These are phyloP conservation scores for Lutjanus campechanus DNA, from an alignment of 2,797 vertebrate species.

Conservation along the genomic window DNA sequence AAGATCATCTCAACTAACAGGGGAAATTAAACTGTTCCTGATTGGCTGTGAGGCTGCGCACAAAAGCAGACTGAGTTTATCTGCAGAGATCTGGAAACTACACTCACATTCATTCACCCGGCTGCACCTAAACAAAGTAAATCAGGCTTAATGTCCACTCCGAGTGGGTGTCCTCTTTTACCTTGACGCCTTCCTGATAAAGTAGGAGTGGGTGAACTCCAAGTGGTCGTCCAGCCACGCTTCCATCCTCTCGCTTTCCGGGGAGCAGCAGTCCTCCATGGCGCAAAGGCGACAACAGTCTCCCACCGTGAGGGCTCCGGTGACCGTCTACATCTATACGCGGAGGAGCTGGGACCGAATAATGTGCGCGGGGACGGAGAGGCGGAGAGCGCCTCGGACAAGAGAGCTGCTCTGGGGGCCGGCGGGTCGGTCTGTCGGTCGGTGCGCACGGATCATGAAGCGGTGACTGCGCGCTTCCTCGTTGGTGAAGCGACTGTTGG, in stretches of 20 bases:
- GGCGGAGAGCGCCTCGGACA: background rate
- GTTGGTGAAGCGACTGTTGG: slow-evolving; percentile 57
- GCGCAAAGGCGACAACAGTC: slow-evolving; percentile 34
- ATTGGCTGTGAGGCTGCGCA: background rate
- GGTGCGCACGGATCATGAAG: slow-evolving; percentile 45
- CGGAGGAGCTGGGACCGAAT: background rate
- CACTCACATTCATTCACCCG: background rate
- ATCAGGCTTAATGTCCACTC: background rate
- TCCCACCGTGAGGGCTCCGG: slow-evolving; percentile 33
- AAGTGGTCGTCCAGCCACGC: slow-evolving; percentile 96
- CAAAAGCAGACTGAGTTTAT: slow-evolving; percentile 2
- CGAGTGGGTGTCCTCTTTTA: slow-evolving; percentile 74
- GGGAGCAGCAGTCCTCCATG: slow-evolving; percentile 85
- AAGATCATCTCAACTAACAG: slow-evolving; percentile 10
- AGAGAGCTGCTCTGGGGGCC: slow-evolving; percentile 2
- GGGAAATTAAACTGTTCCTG: slow-evolving; percentile 4
- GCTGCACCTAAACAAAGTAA: background rate
- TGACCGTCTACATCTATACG: slow-evolving; percentile 55
- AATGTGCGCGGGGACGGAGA: background rate
- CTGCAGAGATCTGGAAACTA: background rate
- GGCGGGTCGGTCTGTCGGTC: slow-evolving; percentile 7
- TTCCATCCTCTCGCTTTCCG: slow-evolving; percentile 89
- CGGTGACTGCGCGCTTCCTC: slow-evolving; percentile 66
- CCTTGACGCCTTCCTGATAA: slow-evolving; percentile 93
- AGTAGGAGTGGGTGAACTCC: slow-evolving; percentile 94